Evolutionary conservation across 2,797 vertebrate species (phyloP), one percentile per base, ranked within the genome.

Genomic region (Syngnathus rostellatus): DNA sequence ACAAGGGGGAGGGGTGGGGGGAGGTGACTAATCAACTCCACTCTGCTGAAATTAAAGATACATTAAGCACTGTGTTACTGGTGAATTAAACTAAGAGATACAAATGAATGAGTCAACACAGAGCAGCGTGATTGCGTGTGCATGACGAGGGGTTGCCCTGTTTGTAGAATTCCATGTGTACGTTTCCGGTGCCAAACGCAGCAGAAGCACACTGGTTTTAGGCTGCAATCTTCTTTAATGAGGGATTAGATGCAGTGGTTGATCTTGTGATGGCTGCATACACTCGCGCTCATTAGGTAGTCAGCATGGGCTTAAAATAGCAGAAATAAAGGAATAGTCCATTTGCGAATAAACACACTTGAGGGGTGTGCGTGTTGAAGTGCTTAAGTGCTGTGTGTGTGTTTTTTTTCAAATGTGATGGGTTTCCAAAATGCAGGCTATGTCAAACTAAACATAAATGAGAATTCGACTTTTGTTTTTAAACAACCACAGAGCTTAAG

Each of bases 41-140:
- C 81, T 90, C 75, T 53, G 70, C 76, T 61, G 74, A 89, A 89
- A 89, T 87, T 79, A 87, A 68, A 85, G 84, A 83, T 76, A 76
- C 87, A 89, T 89, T 85, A 87, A 85, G 72, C 79, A 77, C 79
- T 85, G 71, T 68, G 83, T 81, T 81, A 83, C 87, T 82, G 82
- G 86, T 85, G 84, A 86, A 90, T 90, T 87, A 89, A 87, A 82
- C 72, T 70, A 73, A 78, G 82, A 81, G 73, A 85, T 80, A 77
- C 74, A 75, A 75, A 74, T 76, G 87, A 88, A 90, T 80, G 83
- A 86, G 81, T 82, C 75, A 83, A 78, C 77, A 80, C 74, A 81
- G 76, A 73, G 72, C 12, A 58, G 48, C 16, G 55, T 55, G 65
- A 60, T 17, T 8, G 41, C 40, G 73, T 45, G 54, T 67, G 51